phyloP scores from a whole-genome alignment of 1,140 invertebrate species.

The Drosophila mojavensis region DNA sequence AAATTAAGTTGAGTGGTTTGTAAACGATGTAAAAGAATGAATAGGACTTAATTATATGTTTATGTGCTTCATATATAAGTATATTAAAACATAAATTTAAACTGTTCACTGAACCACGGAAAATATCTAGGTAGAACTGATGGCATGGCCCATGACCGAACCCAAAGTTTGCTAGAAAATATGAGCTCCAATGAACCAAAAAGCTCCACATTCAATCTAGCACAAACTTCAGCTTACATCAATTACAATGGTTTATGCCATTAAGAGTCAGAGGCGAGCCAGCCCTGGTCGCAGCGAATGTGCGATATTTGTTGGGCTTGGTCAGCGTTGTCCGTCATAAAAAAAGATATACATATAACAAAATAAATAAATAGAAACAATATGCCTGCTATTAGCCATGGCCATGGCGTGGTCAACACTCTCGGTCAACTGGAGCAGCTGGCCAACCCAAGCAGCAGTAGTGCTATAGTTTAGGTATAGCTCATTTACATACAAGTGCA shows the following conservation, averaged over 20 bases:
- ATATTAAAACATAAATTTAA: too few species aligned
- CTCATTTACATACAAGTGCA: slow-evolving; percentile 63
- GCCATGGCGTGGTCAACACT: slow-evolving; percentile 62
- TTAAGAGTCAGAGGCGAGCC: slow-evolving; percentile 6
- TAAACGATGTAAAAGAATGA: too few species aligned
- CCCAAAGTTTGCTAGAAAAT: too few species aligned
- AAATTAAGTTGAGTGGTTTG: too few species aligned
- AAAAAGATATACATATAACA: slow-evolving; percentile 42
- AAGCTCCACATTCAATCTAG: too few species aligned
- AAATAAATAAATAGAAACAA: slow-evolving; percentile 35
- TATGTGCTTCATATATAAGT: too few species aligned
- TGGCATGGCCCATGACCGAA: too few species aligned
- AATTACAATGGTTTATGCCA: neutral
- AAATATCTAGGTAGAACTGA: too few species aligned
- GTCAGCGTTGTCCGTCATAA: slow-evolving; percentile 60
- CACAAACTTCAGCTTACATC: neutral
- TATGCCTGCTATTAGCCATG: slow-evolving; percentile 66
- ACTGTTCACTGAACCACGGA: too few species aligned
- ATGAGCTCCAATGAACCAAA: too few species aligned
- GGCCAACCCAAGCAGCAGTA: slow-evolving; percentile 55
- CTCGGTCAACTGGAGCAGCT: slow-evolving; percentile 53
- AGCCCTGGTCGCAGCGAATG: slow-evolving; percentile 63
- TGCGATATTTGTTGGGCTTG: slow-evolving; percentile 77
- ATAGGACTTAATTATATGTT: too few species aligned
- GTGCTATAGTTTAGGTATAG: slow-evolving; percentile 69